Percentiles rank a stretch among this genome's conserved stretches.
Evolutionary conservation across 2,113 vertebrate species (phyloP).

Genomic region (Gallinago jamesoni): DNA sequence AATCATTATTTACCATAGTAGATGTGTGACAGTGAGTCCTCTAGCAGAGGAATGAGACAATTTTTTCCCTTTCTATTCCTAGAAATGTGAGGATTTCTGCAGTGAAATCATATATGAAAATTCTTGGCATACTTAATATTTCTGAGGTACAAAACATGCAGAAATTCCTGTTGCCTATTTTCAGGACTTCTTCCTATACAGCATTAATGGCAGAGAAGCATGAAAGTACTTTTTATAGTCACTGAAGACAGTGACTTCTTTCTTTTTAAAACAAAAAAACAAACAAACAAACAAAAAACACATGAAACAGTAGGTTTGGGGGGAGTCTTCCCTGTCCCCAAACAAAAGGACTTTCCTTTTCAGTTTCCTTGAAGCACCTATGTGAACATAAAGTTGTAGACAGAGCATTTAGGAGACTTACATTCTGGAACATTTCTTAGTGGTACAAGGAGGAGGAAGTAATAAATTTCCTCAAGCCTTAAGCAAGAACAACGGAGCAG

Average conservation of each 20-base stretch:
- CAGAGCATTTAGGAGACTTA: background rate
- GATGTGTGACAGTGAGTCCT: background rate
- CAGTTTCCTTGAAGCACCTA: background rate
- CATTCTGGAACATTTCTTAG: slow-evolving; percentile 1
- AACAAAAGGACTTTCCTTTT: background rate
- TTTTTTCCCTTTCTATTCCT: background rate
- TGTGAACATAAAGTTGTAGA: background rate
- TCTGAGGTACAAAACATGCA: background rate
- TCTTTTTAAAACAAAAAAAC: too few species aligned
- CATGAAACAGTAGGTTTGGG: background rate
- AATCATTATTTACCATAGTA: background rate
- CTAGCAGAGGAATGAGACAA: background rate
- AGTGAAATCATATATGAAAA: background rate
- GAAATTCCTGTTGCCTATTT: background rate
- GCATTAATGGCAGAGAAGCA: background rate
- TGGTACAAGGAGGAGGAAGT: slow-evolving; percentile 6
- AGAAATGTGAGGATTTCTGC: background rate
- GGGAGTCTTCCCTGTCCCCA: background rate
- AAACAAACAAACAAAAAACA: too few species aligned
- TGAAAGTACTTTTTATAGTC: background rate
- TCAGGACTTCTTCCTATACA: background rate
- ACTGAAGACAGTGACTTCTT: background rate
- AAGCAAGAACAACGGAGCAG: background rate
- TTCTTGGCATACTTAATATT: background rate
- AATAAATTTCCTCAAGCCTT: slow-evolving; percentile 6